A percentile compares a stretch with the other conserved stretches of the same genome.
Conservation (phyloP, 1,140 invertebrate species). For the Mamestra configurata region DNA sequence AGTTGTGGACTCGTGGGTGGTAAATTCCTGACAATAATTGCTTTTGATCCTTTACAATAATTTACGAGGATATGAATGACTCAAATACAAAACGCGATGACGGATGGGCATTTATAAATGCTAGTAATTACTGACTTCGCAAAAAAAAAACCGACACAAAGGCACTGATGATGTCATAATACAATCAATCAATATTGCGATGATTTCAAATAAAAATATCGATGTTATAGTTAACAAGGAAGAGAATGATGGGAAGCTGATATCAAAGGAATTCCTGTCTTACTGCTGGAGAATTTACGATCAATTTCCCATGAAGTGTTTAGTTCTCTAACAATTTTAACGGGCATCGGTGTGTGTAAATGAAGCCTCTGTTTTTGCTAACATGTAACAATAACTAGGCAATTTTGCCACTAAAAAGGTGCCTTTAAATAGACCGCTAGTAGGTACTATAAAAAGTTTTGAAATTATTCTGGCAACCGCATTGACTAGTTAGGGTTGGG, state of each 20-base stretch:
- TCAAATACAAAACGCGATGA: slow-evolving; percentile 37
- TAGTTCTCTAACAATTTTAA: slow-evolving; percentile 53
- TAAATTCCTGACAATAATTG: slow-evolving; percentile 13
- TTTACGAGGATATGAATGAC: slow-evolving; percentile 33
- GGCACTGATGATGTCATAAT: slow-evolving; percentile 11
- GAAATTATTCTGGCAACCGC: slow-evolving; percentile 53
- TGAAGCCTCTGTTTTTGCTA: slow-evolving; percentile 58
- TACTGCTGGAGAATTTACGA: slow-evolving; percentile 9
- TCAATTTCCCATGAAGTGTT: slow-evolving; percentile 29
- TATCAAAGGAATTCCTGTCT: slow-evolving; percentile 4
- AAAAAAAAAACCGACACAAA: slow-evolving; percentile 48
- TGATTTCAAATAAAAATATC: slow-evolving; percentile 43
- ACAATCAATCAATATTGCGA: slow-evolving; percentile 34
- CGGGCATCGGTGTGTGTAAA: slow-evolving; percentile 60
- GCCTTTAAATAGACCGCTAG: slow-evolving; percentile 66
- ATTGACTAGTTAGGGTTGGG: slow-evolving; percentile 11
- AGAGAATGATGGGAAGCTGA: not conserved
- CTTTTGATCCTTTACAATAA: slow-evolving; percentile 1
- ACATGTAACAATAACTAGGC: slow-evolving; percentile 58
- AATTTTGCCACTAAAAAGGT: slow-evolving; percentile 60
- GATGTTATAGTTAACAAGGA: slow-evolving; percentile 27
- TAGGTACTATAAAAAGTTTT: slow-evolving; percentile 62
- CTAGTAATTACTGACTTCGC: slow-evolving; percentile 8
- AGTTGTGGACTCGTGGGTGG: not conserved
- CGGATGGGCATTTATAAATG: slow-evolving; percentile 31